Conservation (phyloP, 2,888 invertebrate species). For the Phyllotreta striolata region DNA sequence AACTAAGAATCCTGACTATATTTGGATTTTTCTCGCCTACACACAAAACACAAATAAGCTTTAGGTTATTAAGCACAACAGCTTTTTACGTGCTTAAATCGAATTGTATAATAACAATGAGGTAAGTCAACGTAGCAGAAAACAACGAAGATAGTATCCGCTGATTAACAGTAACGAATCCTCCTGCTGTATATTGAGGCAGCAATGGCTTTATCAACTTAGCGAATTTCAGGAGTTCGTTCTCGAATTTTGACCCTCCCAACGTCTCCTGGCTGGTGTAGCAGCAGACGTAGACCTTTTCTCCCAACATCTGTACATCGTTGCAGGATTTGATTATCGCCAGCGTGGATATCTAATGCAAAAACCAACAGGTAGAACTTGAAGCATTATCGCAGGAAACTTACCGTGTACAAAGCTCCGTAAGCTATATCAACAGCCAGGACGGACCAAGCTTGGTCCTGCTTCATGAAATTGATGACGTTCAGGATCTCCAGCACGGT, state of each 20-base stretch:
- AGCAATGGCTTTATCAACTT: neutral
- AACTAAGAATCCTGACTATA: too few relatives aligned
- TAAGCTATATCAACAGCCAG: conserved; percentile 13
- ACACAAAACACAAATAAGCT: neutral
- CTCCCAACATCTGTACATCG: neutral
- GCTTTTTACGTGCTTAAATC: conserved; percentile 9
- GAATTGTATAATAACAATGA: conserved; percentile 13
- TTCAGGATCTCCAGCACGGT: conserved; percentile 21
- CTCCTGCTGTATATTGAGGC: conserved; percentile 12
- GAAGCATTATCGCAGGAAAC: neutral
- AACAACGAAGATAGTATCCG: conserved; percentile 5
- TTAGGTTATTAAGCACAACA: too few relatives aligned
- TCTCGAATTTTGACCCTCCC: conserved; percentile 1
- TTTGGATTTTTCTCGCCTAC: neutral
- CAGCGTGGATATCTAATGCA: conserved; percentile 12
- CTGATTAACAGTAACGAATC: conserved; percentile 8
- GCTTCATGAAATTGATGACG: conserved; percentile 16
- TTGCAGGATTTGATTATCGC: conserved; percentile 10
- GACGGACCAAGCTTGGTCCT: conserved; percentile 12
- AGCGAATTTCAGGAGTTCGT: conserved; percentile 5
- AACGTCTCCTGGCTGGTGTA: conserved; percentile 5
- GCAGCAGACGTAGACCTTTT: neutral
- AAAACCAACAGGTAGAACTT: neutral
- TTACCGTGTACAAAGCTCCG: conserved; percentile 17
- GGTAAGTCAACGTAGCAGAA: conserved; percentile 16